Evolutionary conservation across 2,888 invertebrate species (phyloP).

Genomic region (Dioctria linearis): DNA sequence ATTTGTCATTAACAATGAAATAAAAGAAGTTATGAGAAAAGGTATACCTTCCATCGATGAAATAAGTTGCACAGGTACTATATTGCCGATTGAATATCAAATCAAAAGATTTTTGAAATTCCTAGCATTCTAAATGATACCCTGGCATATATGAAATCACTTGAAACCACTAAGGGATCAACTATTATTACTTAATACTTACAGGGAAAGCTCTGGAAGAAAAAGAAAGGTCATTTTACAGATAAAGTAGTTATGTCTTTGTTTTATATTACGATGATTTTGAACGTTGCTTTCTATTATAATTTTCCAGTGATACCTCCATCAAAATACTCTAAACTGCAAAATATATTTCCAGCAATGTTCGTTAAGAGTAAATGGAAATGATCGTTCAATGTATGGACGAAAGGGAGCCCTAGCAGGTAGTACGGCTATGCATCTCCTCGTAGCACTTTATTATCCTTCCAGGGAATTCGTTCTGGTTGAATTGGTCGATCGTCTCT

Average conservation of each 20-base stretch:
- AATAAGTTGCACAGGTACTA: conserved; percentile 6
- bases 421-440: too few species aligned
- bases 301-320: conserved; percentile 8
- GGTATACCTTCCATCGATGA: conserved; percentile 2
- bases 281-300: conserved; percentile 17
- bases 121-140: background rate
- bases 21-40: conserved; percentile 4
- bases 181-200: conserved; percentile 4
- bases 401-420: too few species aligned
- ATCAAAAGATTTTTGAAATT: conserved; percentile 7
- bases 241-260: background rate
- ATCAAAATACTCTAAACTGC: conserved; percentile 21
- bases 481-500: too few species aligned
- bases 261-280: background rate
- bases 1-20: conserved; percentile 3
- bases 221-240: background rate
- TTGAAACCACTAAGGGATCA: background rate
- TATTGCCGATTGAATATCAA: conserved; percentile 7
- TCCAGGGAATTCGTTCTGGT: too few species aligned
- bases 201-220: conserved; percentile 1
- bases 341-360: conserved; percentile 51
- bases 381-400: conserved; percentile 42
- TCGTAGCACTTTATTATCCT: too few species aligned
- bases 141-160: background rate
- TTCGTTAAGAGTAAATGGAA: conserved; percentile 55